Base-by-base conservation (phyloP, 2,888 invertebrate genomes). In the Nomada hirtipes region DNA sequence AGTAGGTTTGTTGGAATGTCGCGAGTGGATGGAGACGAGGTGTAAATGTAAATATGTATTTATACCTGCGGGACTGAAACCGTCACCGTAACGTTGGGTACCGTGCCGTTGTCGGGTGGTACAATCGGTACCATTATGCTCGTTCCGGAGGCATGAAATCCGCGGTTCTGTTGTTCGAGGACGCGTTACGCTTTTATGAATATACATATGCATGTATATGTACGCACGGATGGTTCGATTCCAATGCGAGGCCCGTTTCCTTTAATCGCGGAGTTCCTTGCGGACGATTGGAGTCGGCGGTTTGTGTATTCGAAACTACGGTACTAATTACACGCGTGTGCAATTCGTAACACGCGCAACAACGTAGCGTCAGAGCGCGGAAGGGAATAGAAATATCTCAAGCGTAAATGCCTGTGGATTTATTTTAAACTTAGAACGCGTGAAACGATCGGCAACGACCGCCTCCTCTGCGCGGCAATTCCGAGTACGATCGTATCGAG, bases 1-100 rank as follows among this genome's bases (percentile, higher is more conserved):
- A 23, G 4, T 2, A 2, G 20, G 23, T 55, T 11, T 11, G 20
- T 4, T 23, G 55, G 55, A 55, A 55, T 23, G 55, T 4, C 23
- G 15, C n/a, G 20, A 36, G 13, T 20, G 10, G 29, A 20, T 1
- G 65, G 79, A 79, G 18, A 52, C 42, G n/a, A 29, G 26, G 47
- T 20, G n/a, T 10, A 55, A 4, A 36, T 7, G 36, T 36, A 36
- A 36, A 36, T 36, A 36, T 7, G 36, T 36, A 36, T 36, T 36
- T 23, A 20, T 76, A 67, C 71, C 60, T 61, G 79, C 70, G 79
- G 50, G 63, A 79, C 77, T 55, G 65, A 29, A 36, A 50, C 20
- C 65, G 79, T 79, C 79, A 65, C 71, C 71, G 79, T 79, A 23
- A 65, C 47, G 15, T 29, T 4, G 69, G 79, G 64, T 77, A 53